Conservation (phyloP, 2,888 invertebrate genomes). For the Dioctria linearis region DNA sequence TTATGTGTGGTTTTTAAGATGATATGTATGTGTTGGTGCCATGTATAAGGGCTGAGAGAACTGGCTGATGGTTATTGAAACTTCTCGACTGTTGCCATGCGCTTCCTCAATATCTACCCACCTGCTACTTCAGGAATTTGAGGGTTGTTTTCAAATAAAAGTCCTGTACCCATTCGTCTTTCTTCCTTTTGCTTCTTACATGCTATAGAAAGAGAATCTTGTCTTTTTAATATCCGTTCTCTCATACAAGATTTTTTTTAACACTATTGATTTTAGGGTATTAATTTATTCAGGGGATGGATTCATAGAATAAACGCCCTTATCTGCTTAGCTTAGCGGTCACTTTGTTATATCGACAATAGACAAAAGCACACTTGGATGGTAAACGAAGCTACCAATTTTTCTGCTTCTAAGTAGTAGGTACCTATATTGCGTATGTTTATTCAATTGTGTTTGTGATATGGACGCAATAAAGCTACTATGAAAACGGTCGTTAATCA, state of each 20-base stretch:
- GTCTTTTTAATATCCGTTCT: slow-evolving; percentile 13
- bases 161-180: slow-evolving; percentile 5
- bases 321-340: background rate
- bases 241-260: slow-evolving; percentile 31
- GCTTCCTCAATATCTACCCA: background rate
- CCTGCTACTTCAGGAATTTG: slow-evolving; percentile 2
- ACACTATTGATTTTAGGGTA: slow-evolving; percentile 32
- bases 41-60: background rate
- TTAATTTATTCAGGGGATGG: background rate
- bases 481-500: too few species aligned
- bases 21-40: background rate
- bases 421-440: too few species aligned
- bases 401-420: background rate
- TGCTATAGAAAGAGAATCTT: slow-evolving; percentile 31
- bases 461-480: too few species aligned
- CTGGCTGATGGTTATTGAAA: background rate
- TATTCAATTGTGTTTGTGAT: too few species aligned
- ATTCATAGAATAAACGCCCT: background rate
- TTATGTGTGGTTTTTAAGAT: too few species aligned
- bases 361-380: background rate
- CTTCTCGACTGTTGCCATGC: slow-evolving; percentile 28
- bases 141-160: slow-evolving; percentile 5
- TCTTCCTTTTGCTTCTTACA: slow-evolving; percentile 20
- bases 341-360: background rate
- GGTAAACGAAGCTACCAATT: background rate